Conservation (phyloP, 2,797 vertebrate species). For the Cuculus canorus region DNA sequence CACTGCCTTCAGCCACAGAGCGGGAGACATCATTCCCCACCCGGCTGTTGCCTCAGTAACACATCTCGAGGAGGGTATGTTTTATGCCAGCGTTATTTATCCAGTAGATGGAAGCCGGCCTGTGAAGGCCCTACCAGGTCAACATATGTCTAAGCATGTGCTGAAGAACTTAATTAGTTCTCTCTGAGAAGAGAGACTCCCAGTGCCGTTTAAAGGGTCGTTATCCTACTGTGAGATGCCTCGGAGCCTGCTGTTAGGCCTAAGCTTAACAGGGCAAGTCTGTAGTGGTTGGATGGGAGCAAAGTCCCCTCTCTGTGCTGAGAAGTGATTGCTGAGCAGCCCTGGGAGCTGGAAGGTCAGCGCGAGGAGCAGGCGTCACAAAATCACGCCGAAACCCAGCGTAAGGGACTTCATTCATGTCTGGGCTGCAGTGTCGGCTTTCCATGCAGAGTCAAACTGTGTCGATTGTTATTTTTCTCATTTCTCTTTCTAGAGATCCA, state of each 20-base stretch:
- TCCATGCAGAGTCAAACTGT: background rate
- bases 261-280: constrained; percentile 1
- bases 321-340: constrained; percentile 19
- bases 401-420: background rate
- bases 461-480: background rate
- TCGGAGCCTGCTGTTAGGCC: constrained; percentile 19
- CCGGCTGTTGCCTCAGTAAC: constrained; percentile 61
- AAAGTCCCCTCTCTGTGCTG: background rate
- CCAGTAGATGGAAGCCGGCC: constrained; percentile 12
- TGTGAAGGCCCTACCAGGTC: constrained; percentile 31
- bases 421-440: background rate
- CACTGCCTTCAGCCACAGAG: background rate
- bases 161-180: constrained; percentile 51
- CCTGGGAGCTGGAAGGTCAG: background rate
- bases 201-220: constrained; percentile 34
- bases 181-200: constrained; percentile 46
- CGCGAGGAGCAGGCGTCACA: background rate
- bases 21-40: background rate
- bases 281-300: background rate
- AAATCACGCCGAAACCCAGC: background rate
- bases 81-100: constrained; percentile 45
- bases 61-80: background rate
- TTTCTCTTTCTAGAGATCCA: background rate
- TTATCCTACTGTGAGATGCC: constrained; percentile 17
- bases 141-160: constrained; percentile 65